Conservation (phyloP, 2,797 vertebrate species). For the Melopsittacus undulatus region DNA sequence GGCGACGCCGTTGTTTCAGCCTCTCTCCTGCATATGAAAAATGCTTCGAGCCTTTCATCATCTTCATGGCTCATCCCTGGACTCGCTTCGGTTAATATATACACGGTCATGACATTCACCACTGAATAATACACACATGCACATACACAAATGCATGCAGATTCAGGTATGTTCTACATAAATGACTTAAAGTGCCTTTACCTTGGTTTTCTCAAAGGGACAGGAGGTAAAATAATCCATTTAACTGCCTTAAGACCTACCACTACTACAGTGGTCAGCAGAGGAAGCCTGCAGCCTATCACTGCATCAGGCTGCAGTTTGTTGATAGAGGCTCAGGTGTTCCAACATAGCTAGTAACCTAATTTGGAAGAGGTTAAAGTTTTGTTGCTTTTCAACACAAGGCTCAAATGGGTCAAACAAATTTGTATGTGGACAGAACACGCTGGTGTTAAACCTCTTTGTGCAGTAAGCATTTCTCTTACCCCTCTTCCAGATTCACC, state of each 20-base stretch:
- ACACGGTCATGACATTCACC: neutral
- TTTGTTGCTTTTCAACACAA: neutral
- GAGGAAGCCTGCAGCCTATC: neutral
- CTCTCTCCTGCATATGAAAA: neutral
- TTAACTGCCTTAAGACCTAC: neutral
- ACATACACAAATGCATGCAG: no score
- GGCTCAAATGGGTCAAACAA: neutral
- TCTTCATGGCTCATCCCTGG: neutral
- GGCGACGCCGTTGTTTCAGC: fast-evolving
- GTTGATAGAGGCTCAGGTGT: neutral
- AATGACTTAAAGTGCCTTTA: neutral
- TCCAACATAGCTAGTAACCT: neutral
- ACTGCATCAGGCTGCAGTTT: neutral
- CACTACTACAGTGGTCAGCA: neutral
- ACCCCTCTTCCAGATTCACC: neutral
- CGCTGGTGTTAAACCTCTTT: neutral
- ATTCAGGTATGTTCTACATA: neutral
- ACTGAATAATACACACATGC: neutral
- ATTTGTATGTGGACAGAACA: neutral
- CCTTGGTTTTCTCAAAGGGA: neutral
- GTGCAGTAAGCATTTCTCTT: neutral
- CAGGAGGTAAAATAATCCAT: neutral
- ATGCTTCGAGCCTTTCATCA: neutral
- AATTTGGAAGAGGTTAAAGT: neutral
- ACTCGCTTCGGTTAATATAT: neutral